A percentile compares a stretch with the other conserved stretches of the same genome.
Conservation (phyloP, 2,797 vertebrate genomes). For the Peromyscus eremicus region DNA sequence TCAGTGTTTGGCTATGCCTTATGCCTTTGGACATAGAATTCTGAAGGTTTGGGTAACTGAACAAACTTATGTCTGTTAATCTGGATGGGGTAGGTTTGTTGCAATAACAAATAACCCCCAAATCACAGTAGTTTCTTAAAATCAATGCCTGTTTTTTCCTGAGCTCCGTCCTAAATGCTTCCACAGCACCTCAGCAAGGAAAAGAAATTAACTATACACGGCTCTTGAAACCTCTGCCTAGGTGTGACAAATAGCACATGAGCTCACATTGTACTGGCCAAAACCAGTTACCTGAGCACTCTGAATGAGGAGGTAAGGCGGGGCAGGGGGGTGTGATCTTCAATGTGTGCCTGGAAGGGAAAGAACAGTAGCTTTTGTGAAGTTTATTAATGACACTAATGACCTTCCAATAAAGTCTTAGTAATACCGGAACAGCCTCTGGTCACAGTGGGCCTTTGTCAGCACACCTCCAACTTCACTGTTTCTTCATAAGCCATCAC, state of each 20-base stretch:
- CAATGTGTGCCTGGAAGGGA: background rate
- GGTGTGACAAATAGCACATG: background rate
- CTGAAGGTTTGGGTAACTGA: background rate
- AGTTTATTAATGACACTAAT: background rate
- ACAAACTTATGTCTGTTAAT: background rate
- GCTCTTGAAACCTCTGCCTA: background rate
- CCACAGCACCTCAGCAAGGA: background rate
- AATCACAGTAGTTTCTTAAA: constrained; percentile 29
- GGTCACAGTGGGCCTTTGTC: background rate
- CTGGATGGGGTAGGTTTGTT: background rate
- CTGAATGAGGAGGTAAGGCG: background rate
- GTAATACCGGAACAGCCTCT: background rate
- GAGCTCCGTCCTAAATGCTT: background rate
- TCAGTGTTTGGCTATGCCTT: background rate
- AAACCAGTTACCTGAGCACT: background rate
- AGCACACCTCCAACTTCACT: background rate
- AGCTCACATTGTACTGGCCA: background rate
- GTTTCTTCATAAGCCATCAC: constrained; percentile 11
- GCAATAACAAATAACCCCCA: background rate
- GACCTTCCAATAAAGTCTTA: background rate
- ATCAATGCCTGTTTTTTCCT: background rate
- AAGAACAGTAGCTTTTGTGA: background rate
- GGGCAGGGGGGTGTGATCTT: background rate
- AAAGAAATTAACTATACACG: background rate
- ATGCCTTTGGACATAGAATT: constrained; percentile 29